These are phyloP conservation scores for Zaprionus davidi DNA, from an alignment of 1,140 invertebrate genomes.

Conservation along the genomic window DNA sequence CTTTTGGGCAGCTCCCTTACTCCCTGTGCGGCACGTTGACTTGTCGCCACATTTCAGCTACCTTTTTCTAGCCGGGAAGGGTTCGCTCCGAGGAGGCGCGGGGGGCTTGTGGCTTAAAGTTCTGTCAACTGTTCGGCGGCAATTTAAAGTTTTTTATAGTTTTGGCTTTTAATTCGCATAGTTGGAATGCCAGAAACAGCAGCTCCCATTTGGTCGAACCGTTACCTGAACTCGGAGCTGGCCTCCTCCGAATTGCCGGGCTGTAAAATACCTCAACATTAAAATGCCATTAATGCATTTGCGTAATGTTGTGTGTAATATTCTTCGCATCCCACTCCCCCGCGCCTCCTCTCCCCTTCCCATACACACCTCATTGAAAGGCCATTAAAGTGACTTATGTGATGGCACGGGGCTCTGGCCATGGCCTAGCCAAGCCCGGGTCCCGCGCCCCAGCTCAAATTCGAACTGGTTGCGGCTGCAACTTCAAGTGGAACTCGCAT, in stretches of 20 bases:
- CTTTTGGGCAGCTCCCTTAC: not conserved
- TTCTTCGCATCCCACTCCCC: slow-evolving; percentile 22
- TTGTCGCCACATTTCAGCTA: slow-evolving; percentile 49
- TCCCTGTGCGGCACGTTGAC: slow-evolving; percentile 4
- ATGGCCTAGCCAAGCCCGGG: not conserved
- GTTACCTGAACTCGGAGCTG: slow-evolving; percentile 27
- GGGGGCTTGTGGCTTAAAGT: slow-evolving; percentile 62
- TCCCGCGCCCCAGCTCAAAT: not conserved
- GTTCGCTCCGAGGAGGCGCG: not conserved
- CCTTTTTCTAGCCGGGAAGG: slow-evolving; percentile 52
- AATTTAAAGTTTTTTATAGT: slow-evolving; percentile 66
- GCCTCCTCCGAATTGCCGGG: not conserved
- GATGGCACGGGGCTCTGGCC: slow-evolving; percentile 29
- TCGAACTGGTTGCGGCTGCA: slow-evolving; percentile 16
- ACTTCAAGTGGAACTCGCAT: slow-evolving; percentile 35
- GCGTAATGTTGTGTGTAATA: slow-evolving; percentile 72
- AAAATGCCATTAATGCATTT: slow-evolving; percentile 82
- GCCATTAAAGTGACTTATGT: slow-evolving; percentile 81
- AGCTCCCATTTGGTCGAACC: not conserved
- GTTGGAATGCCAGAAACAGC: slow-evolving; percentile 38
- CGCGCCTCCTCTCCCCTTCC: not conserved
- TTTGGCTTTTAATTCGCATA: slow-evolving; percentile 68
- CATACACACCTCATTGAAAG: slow-evolving; percentile 76
- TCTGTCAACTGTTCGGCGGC: slow-evolving; percentile 51
- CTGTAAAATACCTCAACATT: slow-evolving; percentile 75